phyloP scores from a whole-genome alignment of 2,888 invertebrate genomes.

The Drosophila subsilvestris region DNA sequence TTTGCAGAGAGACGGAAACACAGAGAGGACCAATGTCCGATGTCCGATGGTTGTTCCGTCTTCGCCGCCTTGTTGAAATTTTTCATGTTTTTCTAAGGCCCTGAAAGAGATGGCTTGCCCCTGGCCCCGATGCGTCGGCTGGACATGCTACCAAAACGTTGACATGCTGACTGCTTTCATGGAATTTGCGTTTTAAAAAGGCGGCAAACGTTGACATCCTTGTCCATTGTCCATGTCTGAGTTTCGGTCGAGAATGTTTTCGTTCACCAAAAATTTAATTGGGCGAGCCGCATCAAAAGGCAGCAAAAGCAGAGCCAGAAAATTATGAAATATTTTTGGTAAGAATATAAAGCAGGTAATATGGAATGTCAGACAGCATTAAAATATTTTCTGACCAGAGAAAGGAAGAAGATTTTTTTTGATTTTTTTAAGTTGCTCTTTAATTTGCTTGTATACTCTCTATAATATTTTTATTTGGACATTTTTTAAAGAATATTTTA shows the following conservation, averaged over 20 bases:
- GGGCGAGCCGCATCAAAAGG: constrained; percentile 31
- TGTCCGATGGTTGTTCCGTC: constrained; percentile 45
- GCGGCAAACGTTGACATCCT: constrained; percentile 53
- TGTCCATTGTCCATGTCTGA: constrained; percentile 49
- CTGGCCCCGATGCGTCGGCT: constrained; percentile 28
- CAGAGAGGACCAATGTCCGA: constrained; percentile 44
- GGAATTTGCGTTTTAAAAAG: constrained; percentile 65
- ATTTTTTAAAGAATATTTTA: too few species aligned
- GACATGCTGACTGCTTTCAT: constrained; percentile 71
- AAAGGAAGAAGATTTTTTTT: neutral
- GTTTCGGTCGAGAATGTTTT: constrained; percentile 40
- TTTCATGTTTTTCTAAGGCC: constrained; percentile 73
- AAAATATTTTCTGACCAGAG: constrained; percentile 19
- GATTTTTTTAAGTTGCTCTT: too few species aligned
- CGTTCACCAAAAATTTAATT: constrained; percentile 63
- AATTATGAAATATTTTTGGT: constrained; percentile 65
- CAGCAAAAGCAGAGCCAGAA: constrained; percentile 21
- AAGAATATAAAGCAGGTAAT: constrained; percentile 34
- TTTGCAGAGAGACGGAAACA: constrained; percentile 75
- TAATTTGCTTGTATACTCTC: too few species aligned
- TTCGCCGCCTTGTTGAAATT: constrained; percentile 68
- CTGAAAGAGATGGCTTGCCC: constrained; percentile 7
- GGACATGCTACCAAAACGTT: constrained; percentile 44
- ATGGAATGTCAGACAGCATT: constrained; percentile 4
- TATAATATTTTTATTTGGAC: neutral